Evolutionary conservation across 2,888 invertebrate species (phyloP), one percentile per base, ranked within the genome.

Genomic region (Ornithoptera priamus): DNA sequence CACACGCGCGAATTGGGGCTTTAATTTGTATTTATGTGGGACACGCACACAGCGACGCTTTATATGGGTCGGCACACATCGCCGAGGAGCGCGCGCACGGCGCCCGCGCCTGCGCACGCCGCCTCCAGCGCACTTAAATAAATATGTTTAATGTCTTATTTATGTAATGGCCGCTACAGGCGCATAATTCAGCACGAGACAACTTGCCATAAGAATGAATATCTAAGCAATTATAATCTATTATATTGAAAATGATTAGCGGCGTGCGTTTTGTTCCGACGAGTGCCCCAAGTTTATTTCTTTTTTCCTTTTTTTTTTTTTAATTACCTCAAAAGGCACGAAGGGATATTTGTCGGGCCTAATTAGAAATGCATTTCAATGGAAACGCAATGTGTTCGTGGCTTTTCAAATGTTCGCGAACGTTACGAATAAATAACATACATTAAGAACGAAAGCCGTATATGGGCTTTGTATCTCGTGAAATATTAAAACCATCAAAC

Each of bases 1-100:
- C 65, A 71, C 75, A 67, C 87, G 86, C 85, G 88, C 87, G 79
- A 85, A 86, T 87, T 82, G 85, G 84, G 81, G 78, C 63, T 82
- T 82, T 81, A 81, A 83, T 81, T 83, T 81, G 85, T 86, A 85
- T 87, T 85, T 87, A 87, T 87, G 86, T 89, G 81, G 89, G 89
- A 81, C 89, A 88, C 88, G 83, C 89, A 88, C 85, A 87, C 86
- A 81, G 69, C 65, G 68, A 8, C 74, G 63, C 63, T 72, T 75
- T 84, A 89, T 86, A 87, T 90, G 85, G 88, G 88, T 88, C 87
- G 88, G 75, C 81, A 79, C 82, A 84, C 84, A 80, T 77, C 78
- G 76, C 83, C 81, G 83, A 78, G 79, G 79, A 72, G 77, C 78
- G 82, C 81, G 80, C 77, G 77, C 74, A 75, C 75, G 71, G 72